Conservation (phyloP, 2,113 vertebrate genomes). For the Salvelinus namaycush region DNA sequence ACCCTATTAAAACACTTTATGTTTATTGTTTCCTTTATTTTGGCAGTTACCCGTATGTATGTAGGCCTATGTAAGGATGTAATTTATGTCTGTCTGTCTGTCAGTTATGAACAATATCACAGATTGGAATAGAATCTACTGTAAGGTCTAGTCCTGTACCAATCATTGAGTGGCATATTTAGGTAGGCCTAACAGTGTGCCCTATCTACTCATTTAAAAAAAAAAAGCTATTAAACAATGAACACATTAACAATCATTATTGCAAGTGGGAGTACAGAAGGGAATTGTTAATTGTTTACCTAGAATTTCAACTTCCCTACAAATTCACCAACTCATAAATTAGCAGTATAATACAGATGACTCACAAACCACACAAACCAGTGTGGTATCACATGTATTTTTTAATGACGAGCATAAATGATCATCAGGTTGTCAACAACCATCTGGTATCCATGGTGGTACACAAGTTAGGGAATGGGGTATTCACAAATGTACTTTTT, state of each 20-base stretch:
- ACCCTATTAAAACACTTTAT: no score
- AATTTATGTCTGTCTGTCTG: no score
- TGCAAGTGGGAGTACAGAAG: not conserved
- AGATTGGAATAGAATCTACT: no score
- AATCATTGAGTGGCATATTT: no score
- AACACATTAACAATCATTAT: not conserved
- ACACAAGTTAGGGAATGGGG: conserved; percentile 79
- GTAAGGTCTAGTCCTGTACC: no score
- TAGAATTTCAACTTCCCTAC: not conserved
- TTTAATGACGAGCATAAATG: conserved; percentile 31
- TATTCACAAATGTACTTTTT: conserved; percentile 96
- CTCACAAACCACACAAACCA: not conserved
- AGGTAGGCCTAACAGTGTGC: no score
- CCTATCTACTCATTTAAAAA: no score
- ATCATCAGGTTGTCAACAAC: conserved; percentile 20
- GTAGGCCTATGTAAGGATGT: no score
- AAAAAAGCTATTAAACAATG: not conserved
- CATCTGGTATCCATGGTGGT: not conserved
- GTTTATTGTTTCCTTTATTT: no score
- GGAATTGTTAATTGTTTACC: not conserved
- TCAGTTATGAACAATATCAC: no score
- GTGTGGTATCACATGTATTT: not conserved
- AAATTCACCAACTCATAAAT: not conserved
- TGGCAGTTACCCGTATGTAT: no score
- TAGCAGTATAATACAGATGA: not conserved